Conservation (phyloP, 2,888 invertebrate genomes). For the Macropis europaea region DNA sequence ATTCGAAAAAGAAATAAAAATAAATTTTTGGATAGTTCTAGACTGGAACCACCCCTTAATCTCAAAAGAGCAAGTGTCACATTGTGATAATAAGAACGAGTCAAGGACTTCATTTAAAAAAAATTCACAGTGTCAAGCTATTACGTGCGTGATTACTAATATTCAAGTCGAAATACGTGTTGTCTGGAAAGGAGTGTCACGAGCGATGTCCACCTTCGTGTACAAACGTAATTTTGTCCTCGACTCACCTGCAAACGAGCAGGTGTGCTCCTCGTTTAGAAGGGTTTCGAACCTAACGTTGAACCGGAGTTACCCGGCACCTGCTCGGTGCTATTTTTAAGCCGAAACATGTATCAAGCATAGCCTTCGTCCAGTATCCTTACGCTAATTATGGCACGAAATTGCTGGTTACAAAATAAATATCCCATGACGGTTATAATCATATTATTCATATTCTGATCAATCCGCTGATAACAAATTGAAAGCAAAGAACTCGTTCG, state of each 20-base stretch:
- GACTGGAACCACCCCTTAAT: too few species aligned
- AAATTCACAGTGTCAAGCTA: too few species aligned
- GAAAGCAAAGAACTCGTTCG: too few species aligned
- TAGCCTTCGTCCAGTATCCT: not conserved
- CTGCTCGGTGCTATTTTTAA: conserved; percentile 32
- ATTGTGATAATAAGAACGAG: too few species aligned
- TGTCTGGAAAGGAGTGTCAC: not conserved
- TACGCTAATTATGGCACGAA: conserved; percentile 4
- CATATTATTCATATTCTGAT: not conserved
- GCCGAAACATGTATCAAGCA: not conserved
- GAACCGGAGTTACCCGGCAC: conserved; percentile 11
- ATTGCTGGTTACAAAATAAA: not conserved
- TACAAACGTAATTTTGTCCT: conserved; percentile 28
- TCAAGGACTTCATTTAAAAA: too few species aligned
- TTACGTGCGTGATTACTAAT: not conserved
- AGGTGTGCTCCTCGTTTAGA: conserved; percentile 36
- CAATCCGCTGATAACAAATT: not conserved
- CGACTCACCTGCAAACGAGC: conserved; percentile 37
- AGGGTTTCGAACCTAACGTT: conserved; percentile 18
- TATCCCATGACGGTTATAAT: not conserved
- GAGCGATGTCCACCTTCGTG: not conserved
- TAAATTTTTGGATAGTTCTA: too few species aligned
- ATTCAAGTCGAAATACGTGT: not conserved
- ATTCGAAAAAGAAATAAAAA: too few species aligned
- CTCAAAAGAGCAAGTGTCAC: too few species aligned